Evolutionary conservation across 2,113 vertebrate genomes (phyloP), one percentile per base, ranked within the genome.

Genomic region (Chionomys nivalis): DNA sequence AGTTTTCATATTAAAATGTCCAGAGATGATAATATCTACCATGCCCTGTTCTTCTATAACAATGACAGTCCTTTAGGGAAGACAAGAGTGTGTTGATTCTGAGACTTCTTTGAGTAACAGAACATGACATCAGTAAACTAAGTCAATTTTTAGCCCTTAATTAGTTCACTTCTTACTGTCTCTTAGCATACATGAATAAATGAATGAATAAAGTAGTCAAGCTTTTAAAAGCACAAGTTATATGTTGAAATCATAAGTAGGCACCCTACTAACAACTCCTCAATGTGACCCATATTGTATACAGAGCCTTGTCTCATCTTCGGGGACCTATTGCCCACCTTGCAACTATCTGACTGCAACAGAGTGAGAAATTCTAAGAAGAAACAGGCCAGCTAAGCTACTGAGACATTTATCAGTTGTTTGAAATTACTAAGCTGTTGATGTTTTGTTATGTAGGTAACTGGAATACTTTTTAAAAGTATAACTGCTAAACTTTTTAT

Each of bases 141-240:
- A 44, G 39, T 61, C 73, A 63, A 65, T 90, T 90, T 88, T 87
- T 10, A 73, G 68, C 6, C 39, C 79, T 63, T 87, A 76, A 65
- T 42, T 86, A 78, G 63, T 63, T 79, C 61, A 36, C 17, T 78
- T 28, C 39, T 66, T 92, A 52, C 68, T 82, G 66, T 36, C 49
- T 89, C n/a, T 89, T 86, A 26, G 68, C 75, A 96, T 82, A 42
- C 58, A 89, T 12, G 31, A 61, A 49, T 73, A 24, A 28, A 86
- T 76, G 82, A 28, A 94, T 7, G 52, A 82, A 77, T 77, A 33
- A 55, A 92, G 55, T 19, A 52, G 12, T 7, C 49, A 78, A 61
- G 33, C 52, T 87, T n/a, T 58, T 52, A 94, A 94, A 95, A n/a
- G 44, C 49, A 65, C n/a, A 94, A 55, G 17, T 33, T 93, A 83